These are phyloP conservation scores for Cairina moschata DNA, from an alignment of 2,113 vertebrate genomes.

Conservation along the genomic window DNA sequence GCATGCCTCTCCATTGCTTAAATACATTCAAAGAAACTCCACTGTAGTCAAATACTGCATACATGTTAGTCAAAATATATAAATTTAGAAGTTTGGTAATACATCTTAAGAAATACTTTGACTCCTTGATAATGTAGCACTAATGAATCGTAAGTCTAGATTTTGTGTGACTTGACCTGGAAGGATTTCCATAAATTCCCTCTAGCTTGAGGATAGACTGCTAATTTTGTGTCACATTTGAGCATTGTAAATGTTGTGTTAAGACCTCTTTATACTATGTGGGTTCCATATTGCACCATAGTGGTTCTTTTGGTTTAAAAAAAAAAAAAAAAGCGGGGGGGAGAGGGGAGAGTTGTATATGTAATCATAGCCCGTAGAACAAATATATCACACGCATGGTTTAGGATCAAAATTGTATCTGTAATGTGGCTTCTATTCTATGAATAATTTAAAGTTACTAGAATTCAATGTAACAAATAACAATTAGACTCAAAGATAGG, in stretches of 20 bases:
- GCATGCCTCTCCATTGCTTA: neutral
- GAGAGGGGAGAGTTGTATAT: neutral
- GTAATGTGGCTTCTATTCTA: neutral
- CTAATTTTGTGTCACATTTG: neutral
- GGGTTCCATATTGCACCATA: neutral
- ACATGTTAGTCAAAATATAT: neutral
- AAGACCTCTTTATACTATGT: neutral
- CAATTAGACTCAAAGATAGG: neutral
- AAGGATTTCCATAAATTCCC: neutral
- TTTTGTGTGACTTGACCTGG: neutral
- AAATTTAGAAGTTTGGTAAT: neutral
- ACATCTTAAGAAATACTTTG: neutral
- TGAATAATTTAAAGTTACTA: neutral
- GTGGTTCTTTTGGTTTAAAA: neutral
- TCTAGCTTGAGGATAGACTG: neutral
- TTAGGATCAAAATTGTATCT: neutral
- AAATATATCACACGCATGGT: neutral
- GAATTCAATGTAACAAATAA: neutral
- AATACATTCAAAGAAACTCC: neutral
- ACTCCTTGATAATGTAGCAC: neutral
- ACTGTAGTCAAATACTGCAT: too few relatives aligned
- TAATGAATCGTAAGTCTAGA: neutral
- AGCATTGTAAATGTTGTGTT: neutral
- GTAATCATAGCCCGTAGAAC: neutral
- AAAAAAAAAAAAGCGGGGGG: neutral